Evolutionary conservation across 2,797 vertebrate genomes (phyloP).

Genomic region (Pygocentrus nattereri): DNA sequence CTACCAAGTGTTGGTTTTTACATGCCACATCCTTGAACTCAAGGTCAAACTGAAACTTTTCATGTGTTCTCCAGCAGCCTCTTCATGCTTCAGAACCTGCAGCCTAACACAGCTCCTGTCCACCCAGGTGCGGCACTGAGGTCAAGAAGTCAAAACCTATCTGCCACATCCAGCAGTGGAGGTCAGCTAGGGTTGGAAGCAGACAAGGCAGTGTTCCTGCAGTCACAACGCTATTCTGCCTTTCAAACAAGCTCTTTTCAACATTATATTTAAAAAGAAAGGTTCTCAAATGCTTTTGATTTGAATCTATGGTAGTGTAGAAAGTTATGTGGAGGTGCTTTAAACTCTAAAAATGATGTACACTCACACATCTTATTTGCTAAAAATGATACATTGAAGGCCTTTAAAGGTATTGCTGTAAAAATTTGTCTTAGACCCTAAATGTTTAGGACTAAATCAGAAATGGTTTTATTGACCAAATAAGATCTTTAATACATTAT

Average conservation of each 20-base stretch:
- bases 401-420: too few species aligned
- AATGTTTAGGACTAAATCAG: too few species aligned
- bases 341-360: too few species aligned
- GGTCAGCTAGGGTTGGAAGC: constrained; percentile 42
- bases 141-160: constrained; percentile 72
- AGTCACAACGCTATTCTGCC: background rate
- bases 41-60: constrained; percentile 44
- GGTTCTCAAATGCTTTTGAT: background rate
- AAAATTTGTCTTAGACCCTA: too few species aligned
- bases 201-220: constrained; percentile 36
- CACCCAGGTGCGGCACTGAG: constrained; percentile 75
- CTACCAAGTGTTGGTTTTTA: background rate
- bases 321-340: too few species aligned
- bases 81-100: constrained; percentile 73
- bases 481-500: too few species aligned
- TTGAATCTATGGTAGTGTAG: background rate
- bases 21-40: background rate
- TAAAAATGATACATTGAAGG: too few species aligned
- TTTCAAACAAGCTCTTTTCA: background rate
- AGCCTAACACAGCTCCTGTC: constrained; percentile 74
- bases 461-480: too few species aligned
- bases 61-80: constrained; percentile 51
- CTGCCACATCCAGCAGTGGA: constrained; percentile 76
- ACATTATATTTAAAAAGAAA: background rate
- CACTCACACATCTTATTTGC: too few species aligned